phyloP scores from a whole-genome alignment of 2,888 invertebrate genomes.

The Hydroisotoma schaefferi region DNA sequence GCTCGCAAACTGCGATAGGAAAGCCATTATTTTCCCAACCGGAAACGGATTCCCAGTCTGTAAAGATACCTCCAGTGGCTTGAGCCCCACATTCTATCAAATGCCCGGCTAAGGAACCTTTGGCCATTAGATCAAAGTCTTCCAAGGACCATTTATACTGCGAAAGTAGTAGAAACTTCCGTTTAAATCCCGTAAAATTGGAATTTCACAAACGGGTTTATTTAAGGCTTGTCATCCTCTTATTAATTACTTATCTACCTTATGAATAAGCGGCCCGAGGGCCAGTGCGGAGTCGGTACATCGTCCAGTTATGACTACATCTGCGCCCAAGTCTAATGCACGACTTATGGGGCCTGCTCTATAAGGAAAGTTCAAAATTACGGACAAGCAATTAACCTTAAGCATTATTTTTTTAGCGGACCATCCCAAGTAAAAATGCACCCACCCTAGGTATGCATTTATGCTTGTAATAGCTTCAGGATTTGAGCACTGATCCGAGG shows the following conservation, averaged over 20 bases:
- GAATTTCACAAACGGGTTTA: too few species aligned
- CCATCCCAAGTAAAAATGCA: background rate
- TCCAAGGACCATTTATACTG: conserved; percentile 54
- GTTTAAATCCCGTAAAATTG: background rate
- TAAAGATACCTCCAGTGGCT: conserved; percentile 56
- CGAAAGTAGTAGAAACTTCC: conserved; percentile 6
- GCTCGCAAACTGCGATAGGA: conserved; percentile 54
- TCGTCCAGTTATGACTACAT: conserved; percentile 56
- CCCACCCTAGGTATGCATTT: conserved; percentile 57
- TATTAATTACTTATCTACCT: too few species aligned
- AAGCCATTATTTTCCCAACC: conserved; percentile 54
- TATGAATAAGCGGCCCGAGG: conserved; percentile 54
- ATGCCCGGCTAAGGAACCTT: conserved; percentile 56
- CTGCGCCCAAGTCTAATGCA: conserved; percentile 55
- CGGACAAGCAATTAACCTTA: background rate
- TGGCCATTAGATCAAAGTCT: conserved; percentile 53
- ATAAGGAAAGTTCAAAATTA: conserved; percentile 16
- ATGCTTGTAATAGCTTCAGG: conserved; percentile 46
- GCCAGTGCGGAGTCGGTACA: conserved; percentile 56
- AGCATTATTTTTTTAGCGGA: background rate
- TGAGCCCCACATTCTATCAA: conserved; percentile 58
- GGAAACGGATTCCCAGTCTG: conserved; percentile 55
- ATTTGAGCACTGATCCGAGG: conserved; percentile 33
- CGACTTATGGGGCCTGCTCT: conserved; percentile 54
- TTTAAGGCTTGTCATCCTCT: too few species aligned